Conservation (phyloP, 2,113 vertebrate genomes). For the Motacilla alba region DNA sequence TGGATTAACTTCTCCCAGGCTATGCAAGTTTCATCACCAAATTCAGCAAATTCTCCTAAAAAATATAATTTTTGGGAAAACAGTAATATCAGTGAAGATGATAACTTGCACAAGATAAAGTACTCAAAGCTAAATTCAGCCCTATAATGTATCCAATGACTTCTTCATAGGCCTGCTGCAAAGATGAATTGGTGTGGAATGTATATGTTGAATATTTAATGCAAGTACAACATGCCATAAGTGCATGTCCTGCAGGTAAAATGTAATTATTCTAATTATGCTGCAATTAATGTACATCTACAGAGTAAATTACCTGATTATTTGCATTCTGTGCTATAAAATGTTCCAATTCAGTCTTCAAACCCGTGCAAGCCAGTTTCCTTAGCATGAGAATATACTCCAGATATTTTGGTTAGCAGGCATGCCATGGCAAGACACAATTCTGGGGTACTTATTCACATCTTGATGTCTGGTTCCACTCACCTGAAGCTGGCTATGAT, state of each 20-base stretch:
- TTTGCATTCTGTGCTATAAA: constrained; percentile 43
- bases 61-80: not conserved
- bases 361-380: not conserved
- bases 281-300: constrained; percentile 47
- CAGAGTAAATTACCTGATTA: constrained; percentile 55
- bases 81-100: not conserved
- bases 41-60: not conserved
- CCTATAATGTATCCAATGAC: not conserved
- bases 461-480: not conserved
- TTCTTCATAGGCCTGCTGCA: not conserved
- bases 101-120: not conserved
- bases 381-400: not conserved
- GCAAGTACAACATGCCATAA: constrained; percentile 35
- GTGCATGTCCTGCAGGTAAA: constrained; percentile 47
- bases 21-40: not conserved
- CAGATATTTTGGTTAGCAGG: not conserved
- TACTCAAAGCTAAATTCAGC: not conserved
- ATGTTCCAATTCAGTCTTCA: not conserved
- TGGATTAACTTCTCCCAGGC: not conserved
- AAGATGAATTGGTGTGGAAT: constrained; percentile 18
- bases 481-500: not conserved
- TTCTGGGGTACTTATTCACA: not conserved
- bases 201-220: constrained; percentile 43
- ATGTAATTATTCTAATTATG: constrained; percentile 65
- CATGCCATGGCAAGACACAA: not conserved